A percentile compares a stretch with the other conserved stretches of the same genome.
Evolutionary conservation across 2,888 invertebrate genomes (phyloP).

Genomic region (Steinernema carpocapsae): DNA sequence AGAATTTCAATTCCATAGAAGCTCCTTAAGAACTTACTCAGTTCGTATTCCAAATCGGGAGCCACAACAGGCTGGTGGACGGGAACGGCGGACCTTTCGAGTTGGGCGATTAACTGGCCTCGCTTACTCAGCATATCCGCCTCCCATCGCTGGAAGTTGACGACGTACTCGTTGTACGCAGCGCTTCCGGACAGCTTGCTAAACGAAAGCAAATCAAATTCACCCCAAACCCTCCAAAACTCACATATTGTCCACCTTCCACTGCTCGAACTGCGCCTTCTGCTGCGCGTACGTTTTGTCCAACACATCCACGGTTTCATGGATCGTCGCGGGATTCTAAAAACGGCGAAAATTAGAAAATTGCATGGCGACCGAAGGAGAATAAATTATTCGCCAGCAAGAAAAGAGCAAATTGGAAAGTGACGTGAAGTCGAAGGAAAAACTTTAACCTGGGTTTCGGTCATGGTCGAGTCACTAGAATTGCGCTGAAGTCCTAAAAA

Average conservation of each 20-base stretch:
- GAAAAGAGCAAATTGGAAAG: not conserved
- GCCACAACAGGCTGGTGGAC: not conserved
- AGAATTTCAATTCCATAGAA: not conserved
- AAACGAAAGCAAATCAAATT: slow-evolving; percentile 5
- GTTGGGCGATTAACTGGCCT: not conserved
- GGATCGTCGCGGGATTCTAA: not conserved
- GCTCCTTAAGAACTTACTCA: too few species aligned
- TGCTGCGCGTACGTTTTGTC: not conserved
- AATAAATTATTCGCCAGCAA: not conserved
- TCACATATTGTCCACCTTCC: not conserved
- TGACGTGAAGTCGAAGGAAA: not conserved
- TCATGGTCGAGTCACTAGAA: not conserved
- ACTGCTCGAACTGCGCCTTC: slow-evolving; percentile 13
- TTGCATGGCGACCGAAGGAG: not conserved
- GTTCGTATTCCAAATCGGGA: not conserved
- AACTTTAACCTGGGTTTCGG: slow-evolving; percentile 27
- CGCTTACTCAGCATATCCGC: not conserved
- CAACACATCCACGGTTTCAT: not conserved
- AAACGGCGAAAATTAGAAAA: not conserved
- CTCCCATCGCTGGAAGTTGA: not conserved
- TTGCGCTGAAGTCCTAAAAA: not conserved
- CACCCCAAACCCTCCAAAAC: not conserved
- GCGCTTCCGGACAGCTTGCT: not conserved
- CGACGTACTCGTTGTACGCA: slow-evolving; percentile 6
- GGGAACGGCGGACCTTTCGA: not conserved